A percentile compares a stretch with the other conserved stretches of the same genome.
phyloP scores from a whole-genome alignment of 2,888 invertebrate species.

The Bedellia somnulentella region DNA sequence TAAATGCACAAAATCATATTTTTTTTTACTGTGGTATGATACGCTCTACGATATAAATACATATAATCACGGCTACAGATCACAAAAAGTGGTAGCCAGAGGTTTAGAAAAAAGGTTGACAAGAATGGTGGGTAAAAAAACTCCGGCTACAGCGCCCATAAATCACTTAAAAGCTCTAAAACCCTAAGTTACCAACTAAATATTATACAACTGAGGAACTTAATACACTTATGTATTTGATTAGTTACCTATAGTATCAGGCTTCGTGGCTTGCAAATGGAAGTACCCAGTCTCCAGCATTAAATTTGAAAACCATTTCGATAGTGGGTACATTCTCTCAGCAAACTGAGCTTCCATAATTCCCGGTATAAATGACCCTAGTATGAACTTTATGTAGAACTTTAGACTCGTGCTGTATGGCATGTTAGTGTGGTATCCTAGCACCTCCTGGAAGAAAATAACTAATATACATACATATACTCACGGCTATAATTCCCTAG shows the following conservation, averaged over 20 bases:
- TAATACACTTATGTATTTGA: no score
- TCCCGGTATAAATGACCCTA: background rate
- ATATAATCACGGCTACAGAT: no score
- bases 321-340: conserved; percentile 6
- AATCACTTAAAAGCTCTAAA: no score
- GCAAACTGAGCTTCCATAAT: background rate
- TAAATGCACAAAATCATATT: no score
- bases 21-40: no score
- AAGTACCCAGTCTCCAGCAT: conserved; percentile 20
- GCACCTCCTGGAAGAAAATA: background rate
- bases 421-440: conserved; percentile 1
- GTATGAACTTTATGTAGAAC: background rate
- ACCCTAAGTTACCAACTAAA: background rate
- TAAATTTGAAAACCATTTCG: background rate
- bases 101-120: no score
- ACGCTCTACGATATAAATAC: no score
- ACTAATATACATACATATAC: no score
- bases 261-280: conserved; percentile 78
- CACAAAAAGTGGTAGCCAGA: no score
- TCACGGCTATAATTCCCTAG: no score
- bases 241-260: conserved; percentile 78
- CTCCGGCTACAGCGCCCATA: no score
- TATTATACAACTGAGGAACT: background rate
- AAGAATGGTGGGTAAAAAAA: no score
- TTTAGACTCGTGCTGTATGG: background rate